Percentiles rank a stretch among this genome's conserved stretches.
phyloP scores from a whole-genome alignment of 2,888 invertebrate species.

The Conops quadrifasciatus region DNA sequence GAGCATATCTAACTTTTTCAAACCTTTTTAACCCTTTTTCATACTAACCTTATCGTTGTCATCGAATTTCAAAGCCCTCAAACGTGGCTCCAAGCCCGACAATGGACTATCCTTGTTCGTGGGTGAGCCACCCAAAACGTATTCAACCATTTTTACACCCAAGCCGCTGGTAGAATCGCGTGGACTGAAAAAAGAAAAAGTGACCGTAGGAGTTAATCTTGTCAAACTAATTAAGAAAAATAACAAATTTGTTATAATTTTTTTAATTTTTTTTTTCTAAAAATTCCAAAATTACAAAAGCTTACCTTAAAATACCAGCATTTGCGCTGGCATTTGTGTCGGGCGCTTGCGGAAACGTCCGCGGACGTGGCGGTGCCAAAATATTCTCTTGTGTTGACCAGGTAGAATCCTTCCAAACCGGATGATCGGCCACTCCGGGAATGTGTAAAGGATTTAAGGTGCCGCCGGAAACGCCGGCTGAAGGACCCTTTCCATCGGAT shows the following conservation, averaged over 20 bases:
- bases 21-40: too few species aligned
- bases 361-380: constrained; percentile 79
- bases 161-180: constrained; percentile 89
- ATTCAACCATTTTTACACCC: constrained; percentile 98
- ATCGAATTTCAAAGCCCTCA: constrained; percentile 72
- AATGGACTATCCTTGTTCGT: constrained; percentile 75
- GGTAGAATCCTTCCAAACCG: constrained; percentile 92
- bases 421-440: constrained; percentile 70
- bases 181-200: constrained; percentile 71
- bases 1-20: too few species aligned
- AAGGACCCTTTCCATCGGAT: constrained; percentile 79
- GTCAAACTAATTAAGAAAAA: too few species aligned
- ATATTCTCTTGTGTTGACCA: constrained; percentile 89
- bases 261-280: background rate
- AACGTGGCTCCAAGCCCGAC: constrained; percentile 71
- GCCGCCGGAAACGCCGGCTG: constrained; percentile 68
- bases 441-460: constrained; percentile 78
- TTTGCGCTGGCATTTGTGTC: constrained; percentile 68
- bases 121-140: constrained; percentile 92
- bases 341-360: constrained; percentile 71
- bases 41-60: constrained; percentile 66
- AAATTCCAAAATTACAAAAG: background rate
- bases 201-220: too few species aligned
- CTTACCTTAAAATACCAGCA: constrained; percentile 65
- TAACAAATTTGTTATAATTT: too few species aligned